These are phyloP conservation scores for Microhierax caerulescens DNA, from an alignment of 2,797 vertebrate species.

Conservation along the genomic window DNA sequence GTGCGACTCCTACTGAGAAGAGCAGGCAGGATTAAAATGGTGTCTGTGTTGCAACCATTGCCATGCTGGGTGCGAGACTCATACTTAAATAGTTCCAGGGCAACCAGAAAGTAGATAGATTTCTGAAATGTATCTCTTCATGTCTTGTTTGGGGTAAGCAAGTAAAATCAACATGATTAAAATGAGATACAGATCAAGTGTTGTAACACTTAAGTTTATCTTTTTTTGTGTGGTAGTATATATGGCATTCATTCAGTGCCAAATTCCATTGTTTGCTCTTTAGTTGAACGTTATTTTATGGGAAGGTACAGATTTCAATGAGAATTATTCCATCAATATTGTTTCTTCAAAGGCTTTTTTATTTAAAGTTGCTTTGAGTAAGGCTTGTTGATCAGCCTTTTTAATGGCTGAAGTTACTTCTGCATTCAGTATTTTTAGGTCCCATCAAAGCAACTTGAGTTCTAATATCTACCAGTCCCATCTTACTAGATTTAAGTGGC, in stretches of 20 bases:
- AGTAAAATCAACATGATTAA: background rate
- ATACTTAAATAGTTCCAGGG: background rate
- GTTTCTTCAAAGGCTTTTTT: slow-evolving; percentile 69
- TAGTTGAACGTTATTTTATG: slow-evolving; percentile 34
- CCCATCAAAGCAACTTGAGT: slow-evolving; percentile 75
- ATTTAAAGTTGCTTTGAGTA: slow-evolving; percentile 67
- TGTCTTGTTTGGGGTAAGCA: background rate
- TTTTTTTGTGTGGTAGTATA: slow-evolving; percentile 7
- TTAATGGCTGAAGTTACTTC: slow-evolving; percentile 65
- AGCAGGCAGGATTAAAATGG: background rate
- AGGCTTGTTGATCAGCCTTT: slow-evolving; percentile 62
- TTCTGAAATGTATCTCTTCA: background rate
- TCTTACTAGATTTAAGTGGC: slow-evolving; percentile 84
- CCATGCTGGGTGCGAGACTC: background rate
- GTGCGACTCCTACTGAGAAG: background rate
- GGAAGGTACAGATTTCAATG: slow-evolving; percentile 39
- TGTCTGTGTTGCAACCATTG: background rate
- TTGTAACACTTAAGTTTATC: background rate
- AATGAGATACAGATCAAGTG: background rate
- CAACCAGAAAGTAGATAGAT: background rate
- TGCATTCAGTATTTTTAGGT: slow-evolving; percentile 67
- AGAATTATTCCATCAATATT: slow-evolving; percentile 47
- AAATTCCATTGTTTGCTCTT: slow-evolving; percentile 42
- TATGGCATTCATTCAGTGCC: slow-evolving; percentile 10
- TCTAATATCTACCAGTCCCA: slow-evolving; percentile 79